Conservation (phyloP, 1,140 invertebrate genomes). For the Heterodera schachtii region DNA sequence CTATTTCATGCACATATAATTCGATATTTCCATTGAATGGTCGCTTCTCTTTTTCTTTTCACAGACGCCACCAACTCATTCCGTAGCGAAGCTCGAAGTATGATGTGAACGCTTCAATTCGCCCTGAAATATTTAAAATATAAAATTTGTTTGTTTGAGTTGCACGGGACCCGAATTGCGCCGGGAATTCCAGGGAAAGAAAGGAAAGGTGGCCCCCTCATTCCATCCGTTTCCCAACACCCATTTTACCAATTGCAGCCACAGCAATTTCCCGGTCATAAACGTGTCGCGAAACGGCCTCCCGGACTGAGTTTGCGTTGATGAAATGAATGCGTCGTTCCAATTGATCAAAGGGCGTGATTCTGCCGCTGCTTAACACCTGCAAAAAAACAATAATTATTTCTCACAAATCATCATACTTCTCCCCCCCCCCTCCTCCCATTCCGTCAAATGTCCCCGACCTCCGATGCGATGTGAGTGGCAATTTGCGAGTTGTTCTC, state of each 20-base stretch:
- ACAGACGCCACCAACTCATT: conserved; percentile 50
- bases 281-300: conserved; percentile 48
- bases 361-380: conserved; percentile 44
- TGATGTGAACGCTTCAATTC: conserved; percentile 36
- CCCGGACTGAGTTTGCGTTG: conserved; percentile 39
- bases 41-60: background rate
- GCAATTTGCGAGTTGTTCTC: conserved; percentile 47
- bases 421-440: background rate
- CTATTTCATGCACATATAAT: no score
- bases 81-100: conserved; percentile 34
- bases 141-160: background rate
- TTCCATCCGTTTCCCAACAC: background rate
- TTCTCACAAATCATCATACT: background rate
- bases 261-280: conserved; percentile 52
- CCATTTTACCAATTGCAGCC: conserved; percentile 41
- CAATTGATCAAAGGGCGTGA: conserved; percentile 36
- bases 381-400: conserved; percentile 32
- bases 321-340: conserved; percentile 43
- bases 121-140: conserved; percentile 15
- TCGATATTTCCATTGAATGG: no score
- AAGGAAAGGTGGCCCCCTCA: background rate
- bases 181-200: background rate
- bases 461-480: conserved; percentile 45
- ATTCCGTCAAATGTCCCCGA: conserved; percentile 25
- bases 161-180: background rate